Evolutionary conservation across 1,140 invertebrate species (phyloP).

Genomic region (Palaemon carinicauda): DNA sequence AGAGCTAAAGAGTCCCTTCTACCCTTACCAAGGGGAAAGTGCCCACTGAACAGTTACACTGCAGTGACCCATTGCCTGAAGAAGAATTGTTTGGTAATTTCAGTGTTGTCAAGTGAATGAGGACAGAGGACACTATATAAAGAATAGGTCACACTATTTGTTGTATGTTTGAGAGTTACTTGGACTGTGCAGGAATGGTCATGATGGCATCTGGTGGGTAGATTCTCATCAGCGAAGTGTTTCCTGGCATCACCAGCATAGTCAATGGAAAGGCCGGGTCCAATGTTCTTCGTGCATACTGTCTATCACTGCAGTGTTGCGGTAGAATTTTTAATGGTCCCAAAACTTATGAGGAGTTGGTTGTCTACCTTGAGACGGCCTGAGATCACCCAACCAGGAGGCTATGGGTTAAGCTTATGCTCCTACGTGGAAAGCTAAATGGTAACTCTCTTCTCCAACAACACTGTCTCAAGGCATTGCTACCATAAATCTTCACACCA

Average conservation of each 20-base stretch:
- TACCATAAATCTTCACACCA: neutral
- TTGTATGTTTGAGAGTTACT: too few relatives aligned
- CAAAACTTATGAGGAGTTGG: neutral
- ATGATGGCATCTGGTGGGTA: too few relatives aligned
- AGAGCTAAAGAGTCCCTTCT: too few relatives aligned
- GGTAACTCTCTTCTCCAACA: neutral
- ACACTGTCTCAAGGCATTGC: neutral
- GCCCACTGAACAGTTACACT: too few relatives aligned
- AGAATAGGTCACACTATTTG: too few relatives aligned
- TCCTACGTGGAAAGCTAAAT: neutral
- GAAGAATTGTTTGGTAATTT: too few relatives aligned
- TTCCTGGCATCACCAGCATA: neutral
- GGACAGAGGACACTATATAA: too few relatives aligned
- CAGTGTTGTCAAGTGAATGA: too few relatives aligned
- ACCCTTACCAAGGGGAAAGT: too few relatives aligned
- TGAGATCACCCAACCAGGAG: neutral
- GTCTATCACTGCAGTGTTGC: constrained; percentile 11
- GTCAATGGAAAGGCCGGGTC: neutral
- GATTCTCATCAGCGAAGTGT: neutral
- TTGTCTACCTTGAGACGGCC: too few relatives aligned
- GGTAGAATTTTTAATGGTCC: neutral
- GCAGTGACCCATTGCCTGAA: too few relatives aligned
- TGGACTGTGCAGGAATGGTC: too few relatives aligned
- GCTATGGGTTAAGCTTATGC: neutral
- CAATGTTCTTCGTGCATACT: neutral